Evolutionary conservation across 64 coral and sea anemone genomes (phyloP).

Genomic region (Porites australiensis): DNA sequence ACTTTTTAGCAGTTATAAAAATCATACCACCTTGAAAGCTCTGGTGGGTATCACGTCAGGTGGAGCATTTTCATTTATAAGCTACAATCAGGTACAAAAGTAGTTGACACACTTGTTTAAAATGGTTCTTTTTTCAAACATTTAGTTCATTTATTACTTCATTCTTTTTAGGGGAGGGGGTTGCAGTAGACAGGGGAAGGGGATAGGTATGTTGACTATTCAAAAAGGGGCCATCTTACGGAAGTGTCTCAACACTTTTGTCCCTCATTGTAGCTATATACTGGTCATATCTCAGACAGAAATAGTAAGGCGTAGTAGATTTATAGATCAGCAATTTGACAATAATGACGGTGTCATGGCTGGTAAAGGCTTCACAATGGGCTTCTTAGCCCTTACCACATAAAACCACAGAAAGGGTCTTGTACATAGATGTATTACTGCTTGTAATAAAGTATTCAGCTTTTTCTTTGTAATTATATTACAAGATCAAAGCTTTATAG

Average conservation of each 20-base stretch:
- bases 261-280: background rate
- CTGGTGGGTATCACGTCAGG: background rate
- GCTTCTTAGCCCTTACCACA: constrained; percentile 8
- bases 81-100: background rate
- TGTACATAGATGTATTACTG: background rate
- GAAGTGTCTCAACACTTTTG: too few relatives aligned
- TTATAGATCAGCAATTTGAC: constrained; percentile 8
- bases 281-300: constrained; percentile 43
- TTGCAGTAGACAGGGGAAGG: too few relatives aligned
- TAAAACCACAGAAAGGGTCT: background rate
- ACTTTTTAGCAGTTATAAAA: constrained; percentile 16
- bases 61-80: constrained; percentile 38
- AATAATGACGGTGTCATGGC: constrained; percentile 31
- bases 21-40: background rate
- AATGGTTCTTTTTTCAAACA: too few relatives aligned
- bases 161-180: too few relatives aligned
- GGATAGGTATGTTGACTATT: too few relatives aligned
- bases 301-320: constrained; percentile 33
- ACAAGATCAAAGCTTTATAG: background rate
- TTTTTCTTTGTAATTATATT: background rate
- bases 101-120: too few relatives aligned
- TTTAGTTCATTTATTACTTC: too few relatives aligned
- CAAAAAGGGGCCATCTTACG: too few relatives aligned
- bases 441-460: background rate
- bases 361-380: constrained; percentile 48